A percentile compares a stretch with the other conserved stretches of the same genome.
Evolutionary conservation across 2,888 invertebrate genomes (phyloP).

Genomic region (Cactoblastis cactorum): DNA sequence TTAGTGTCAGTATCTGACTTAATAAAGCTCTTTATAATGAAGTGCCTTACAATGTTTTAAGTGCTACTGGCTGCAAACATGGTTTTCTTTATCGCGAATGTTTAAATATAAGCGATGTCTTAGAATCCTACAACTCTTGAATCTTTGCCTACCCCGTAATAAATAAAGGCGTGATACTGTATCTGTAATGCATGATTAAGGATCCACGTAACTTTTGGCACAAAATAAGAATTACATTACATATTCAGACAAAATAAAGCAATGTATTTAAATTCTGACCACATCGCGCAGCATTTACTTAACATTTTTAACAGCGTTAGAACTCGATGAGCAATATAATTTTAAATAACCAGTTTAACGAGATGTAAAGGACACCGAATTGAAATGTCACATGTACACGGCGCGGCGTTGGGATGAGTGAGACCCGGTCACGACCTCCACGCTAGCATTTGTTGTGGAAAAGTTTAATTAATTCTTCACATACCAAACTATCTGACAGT

Average conservation of each 20-base stretch:
- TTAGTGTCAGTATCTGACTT: too few relatives aligned
- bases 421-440: background rate
- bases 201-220: slow-evolving; percentile 24
- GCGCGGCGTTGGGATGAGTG: background rate
- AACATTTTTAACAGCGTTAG: background rate
- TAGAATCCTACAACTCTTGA: too few relatives aligned
- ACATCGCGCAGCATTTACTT: slow-evolving; percentile 15
- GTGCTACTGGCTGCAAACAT: too few relatives aligned
- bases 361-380: slow-evolving; percentile 33
- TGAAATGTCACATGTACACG: slow-evolving; percentile 5
- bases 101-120: too few relatives aligned
- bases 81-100: too few relatives aligned
- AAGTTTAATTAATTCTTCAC: slow-evolving; percentile 5
- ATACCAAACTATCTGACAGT: background rate
- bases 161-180: too few relatives aligned
- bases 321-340: slow-evolving; percentile 36
- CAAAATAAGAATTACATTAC: slow-evolving; percentile 19
- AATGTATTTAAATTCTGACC: slow-evolving; percentile 11
- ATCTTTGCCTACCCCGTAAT: too few relatives aligned
- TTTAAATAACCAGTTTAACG: slow-evolving; percentile 39
- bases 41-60: too few relatives aligned
- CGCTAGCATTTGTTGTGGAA: background rate
- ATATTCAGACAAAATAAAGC: background rate
- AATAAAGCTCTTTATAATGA: too few relatives aligned
- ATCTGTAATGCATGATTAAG: too few relatives aligned